phyloP scores from a whole-genome alignment of 2,888 invertebrate species.

The Campopleginae sp. region DNA sequence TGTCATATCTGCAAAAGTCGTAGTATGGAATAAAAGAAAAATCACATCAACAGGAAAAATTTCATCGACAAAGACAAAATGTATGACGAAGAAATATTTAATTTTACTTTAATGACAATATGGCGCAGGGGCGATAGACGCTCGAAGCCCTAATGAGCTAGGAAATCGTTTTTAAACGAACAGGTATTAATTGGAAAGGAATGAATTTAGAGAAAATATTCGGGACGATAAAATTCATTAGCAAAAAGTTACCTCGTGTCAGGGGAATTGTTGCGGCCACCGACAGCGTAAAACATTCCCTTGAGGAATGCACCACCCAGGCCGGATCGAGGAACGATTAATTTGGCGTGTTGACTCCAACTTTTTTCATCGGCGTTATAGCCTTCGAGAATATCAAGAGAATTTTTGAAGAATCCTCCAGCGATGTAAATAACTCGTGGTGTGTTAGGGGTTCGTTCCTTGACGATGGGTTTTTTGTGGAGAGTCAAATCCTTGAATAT shows the following conservation, averaged over 20 bases:
- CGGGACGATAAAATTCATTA: too few species aligned
- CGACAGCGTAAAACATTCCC: slow-evolving; percentile 96
- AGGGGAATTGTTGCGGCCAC: slow-evolving; percentile 95
- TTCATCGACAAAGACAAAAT: background rate
- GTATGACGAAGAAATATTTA: background rate
- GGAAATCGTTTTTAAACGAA: too few species aligned
- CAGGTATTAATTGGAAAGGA: background rate
- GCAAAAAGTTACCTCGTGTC: slow-evolving; percentile 87
- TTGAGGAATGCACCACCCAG: slow-evolving; percentile 94
- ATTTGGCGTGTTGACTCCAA: slow-evolving; percentile 92
- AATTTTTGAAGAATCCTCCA: slow-evolving; percentile 95
- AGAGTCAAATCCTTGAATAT: slow-evolving; percentile 96
- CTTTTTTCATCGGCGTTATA: slow-evolving; percentile 94
- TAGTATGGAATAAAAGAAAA: background rate
- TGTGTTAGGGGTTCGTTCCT: slow-evolving; percentile 94
- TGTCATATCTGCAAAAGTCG: slow-evolving; percentile 88
- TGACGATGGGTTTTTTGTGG: slow-evolving; percentile 93
- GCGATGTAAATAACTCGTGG: slow-evolving; percentile 96
- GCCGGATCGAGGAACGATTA: slow-evolving; percentile 95
- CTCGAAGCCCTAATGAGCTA: too few species aligned
- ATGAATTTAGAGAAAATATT: background rate
- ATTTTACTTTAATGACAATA: too few species aligned
- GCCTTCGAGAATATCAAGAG: slow-evolving; percentile 94
- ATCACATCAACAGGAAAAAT: slow-evolving; percentile 6
- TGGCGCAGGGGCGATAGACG: too few species aligned